phyloP scores from a whole-genome alignment of 2,888 invertebrate genomes.

The Scaptomyza polygonia region DNA sequence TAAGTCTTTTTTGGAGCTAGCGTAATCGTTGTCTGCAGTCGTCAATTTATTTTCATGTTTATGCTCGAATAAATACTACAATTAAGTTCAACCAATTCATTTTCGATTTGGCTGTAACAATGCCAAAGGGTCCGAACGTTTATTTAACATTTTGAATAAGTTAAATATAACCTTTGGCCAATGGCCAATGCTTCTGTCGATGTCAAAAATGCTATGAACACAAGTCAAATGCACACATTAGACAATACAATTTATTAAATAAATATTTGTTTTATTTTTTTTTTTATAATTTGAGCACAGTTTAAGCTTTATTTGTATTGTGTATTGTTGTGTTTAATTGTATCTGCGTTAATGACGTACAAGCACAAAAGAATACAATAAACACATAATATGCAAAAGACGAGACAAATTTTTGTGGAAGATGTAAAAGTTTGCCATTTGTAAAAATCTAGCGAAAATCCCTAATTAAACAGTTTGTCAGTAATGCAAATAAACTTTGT shows the following conservation, averaged over 20 bases:
- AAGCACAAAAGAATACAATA: slow-evolving; percentile 8
- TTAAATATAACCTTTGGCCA: neutral
- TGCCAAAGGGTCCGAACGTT: neutral
- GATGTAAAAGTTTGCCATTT: slow-evolving; percentile 54
- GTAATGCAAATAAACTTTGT: slow-evolving; percentile 79
- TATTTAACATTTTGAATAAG: slow-evolving; percentile 3
- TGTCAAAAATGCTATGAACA: neutral
- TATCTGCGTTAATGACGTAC: slow-evolving; percentile 43
- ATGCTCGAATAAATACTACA: slow-evolving; percentile 61
- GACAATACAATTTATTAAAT: neutral
- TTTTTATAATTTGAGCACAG: neutral
- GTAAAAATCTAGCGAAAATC: slow-evolving; percentile 72
- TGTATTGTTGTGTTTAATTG: slow-evolving; percentile 58
- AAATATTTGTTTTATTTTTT: neutral
- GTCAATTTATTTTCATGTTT: slow-evolving; percentile 42
- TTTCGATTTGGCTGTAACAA: slow-evolving; percentile 11
- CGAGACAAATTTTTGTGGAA: neutral
- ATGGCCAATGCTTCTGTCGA: neutral
- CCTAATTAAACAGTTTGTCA: slow-evolving; percentile 80
- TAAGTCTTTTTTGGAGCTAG: slow-evolving; percentile 4
- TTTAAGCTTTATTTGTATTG: neutral
- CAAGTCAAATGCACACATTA: neutral
- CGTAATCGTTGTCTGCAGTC: slow-evolving; percentile 19
- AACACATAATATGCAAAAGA: slow-evolving; percentile 3
- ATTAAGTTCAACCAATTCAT: slow-evolving; percentile 34